phyloP scores from a whole-genome alignment of 2,888 invertebrate species.

The Dorcus hopei region DNA sequence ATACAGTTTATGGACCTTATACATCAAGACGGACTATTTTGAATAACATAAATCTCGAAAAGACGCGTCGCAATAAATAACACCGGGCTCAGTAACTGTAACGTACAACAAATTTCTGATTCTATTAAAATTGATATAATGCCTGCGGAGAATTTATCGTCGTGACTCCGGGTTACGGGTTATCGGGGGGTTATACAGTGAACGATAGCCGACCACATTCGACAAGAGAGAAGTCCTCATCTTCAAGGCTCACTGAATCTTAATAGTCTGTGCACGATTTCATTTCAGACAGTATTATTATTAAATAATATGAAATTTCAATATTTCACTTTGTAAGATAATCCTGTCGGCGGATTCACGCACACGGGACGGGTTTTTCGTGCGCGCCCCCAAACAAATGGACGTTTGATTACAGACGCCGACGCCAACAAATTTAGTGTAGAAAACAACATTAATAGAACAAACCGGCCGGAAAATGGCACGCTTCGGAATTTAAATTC shows the following conservation, averaged over 20 bases:
- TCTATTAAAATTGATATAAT: conserved; percentile 2
- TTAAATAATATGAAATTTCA: conserved; percentile 12
- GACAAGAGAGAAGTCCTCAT: conserved; percentile 16
- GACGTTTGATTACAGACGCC: too few relatives aligned
- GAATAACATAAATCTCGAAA: too few relatives aligned
- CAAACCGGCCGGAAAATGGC: too few relatives aligned
- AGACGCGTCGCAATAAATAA: too few relatives aligned
- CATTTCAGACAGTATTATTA: conserved; percentile 17
- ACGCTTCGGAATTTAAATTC: too few relatives aligned
- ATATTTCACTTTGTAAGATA: not conserved
- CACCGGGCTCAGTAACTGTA: too few relatives aligned
- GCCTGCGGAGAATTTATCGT: conserved; percentile 9
- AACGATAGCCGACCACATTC: conserved; percentile 11
- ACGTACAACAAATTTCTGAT: not conserved
- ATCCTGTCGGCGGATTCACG: not conserved
- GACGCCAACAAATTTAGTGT: too few relatives aligned
- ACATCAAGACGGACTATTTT: too few relatives aligned
- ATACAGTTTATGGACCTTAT: too few relatives aligned
- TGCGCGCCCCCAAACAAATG: too few relatives aligned
- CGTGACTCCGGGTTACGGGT: not conserved
- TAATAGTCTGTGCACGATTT: conserved; percentile 29
- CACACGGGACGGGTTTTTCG: too few relatives aligned
- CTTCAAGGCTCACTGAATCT: conserved; percentile 31
- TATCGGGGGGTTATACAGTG: conserved; percentile 8
- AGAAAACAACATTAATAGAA: too few relatives aligned